Base-by-base conservation (phyloP, 2,797 vertebrate genomes). In the Acipenser transmontanus region DNA sequence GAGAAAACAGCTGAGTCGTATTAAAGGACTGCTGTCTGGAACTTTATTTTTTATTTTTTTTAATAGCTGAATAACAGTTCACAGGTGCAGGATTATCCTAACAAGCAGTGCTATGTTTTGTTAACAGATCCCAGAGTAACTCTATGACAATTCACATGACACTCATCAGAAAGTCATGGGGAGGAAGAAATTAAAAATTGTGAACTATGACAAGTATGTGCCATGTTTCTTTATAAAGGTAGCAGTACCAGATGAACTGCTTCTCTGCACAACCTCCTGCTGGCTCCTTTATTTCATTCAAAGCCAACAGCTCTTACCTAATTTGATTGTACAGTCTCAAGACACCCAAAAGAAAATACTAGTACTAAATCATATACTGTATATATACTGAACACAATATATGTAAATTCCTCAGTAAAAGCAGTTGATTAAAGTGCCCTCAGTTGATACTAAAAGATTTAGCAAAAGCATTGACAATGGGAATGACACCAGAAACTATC, bases 11-110 rank as follows among this genome's bases (percentile, higher is more conserved):
- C 85, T 90, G 87, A 87, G 77, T 75, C 47, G 74, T 63, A 77
- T 91, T 88, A 89, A 71, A 71, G 78, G 79, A 67, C 68, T 71
- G 10, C 80, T 68, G 79, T 9, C 73, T 65, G 77, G 72, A 61
- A 9, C 68, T 72, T 5, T 74, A 68, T 85, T 87, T 13, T 47
- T 47, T 52, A 8, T 84, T 81, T 61, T 57, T 84, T 81, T 80
- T 71, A 76, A 20, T 76, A 79, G 81, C 77, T 71, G 79, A 80
- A 72, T 84, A 88, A 87, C 79, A 72, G 47, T 6, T 76, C 85
- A 81, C 89, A 90, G 89, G 87, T 91, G 88, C 81, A 79, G 85
- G 87, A 87, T 91, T 89, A 91, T 74, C 52, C 70, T 50, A 17
- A 77, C 64, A 6, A 50, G 48, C 0, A 49, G 76, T 60, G 69